Percentiles rank a stretch among this genome's conserved stretches.
Evolutionary conservation across 2,113 vertebrate genomes (phyloP).

Genomic region (Lasiurus borealis): DNA sequence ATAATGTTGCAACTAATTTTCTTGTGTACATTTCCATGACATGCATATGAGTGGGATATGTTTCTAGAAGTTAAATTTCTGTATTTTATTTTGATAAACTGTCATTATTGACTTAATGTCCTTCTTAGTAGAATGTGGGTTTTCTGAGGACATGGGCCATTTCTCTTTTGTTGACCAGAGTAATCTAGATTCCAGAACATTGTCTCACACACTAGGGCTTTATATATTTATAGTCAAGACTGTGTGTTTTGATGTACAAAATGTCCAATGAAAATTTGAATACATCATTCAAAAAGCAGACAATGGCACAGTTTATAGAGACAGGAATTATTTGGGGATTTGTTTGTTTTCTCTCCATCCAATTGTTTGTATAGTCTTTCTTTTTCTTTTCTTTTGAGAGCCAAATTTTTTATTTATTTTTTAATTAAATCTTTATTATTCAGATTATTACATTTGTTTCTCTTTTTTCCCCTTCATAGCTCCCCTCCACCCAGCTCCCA

Average conservation of each 20-base stretch:
- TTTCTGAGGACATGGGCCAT: background rate
- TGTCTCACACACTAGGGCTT: background rate
- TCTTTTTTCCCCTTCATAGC: too few relatives aligned
- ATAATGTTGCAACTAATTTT: background rate
- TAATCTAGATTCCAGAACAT: constrained; percentile 26
- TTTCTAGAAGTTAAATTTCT: constrained; percentile 46
- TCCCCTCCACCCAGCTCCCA: too few relatives aligned
- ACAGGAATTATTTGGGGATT: background rate
- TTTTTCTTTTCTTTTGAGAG: background rate
- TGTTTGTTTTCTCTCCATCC: background rate
- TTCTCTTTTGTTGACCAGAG: background rate
- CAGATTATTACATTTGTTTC: too few relatives aligned
- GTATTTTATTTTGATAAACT: constrained; percentile 43
- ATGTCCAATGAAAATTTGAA: background rate
- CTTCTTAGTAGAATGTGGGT: background rate
- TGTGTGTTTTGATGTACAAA: background rate
- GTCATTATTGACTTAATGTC: background rate
- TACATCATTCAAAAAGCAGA: constrained; percentile 11
- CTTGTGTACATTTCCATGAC: background rate
- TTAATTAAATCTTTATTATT: too few relatives aligned
- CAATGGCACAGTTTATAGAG: background rate
- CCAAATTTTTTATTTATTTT: too few relatives aligned
- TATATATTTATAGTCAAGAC: background rate
- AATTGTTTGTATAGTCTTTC: background rate
- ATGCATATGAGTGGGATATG: background rate